These are phyloP conservation scores for Sturmia bella DNA, from an alignment of 2,888 invertebrate species.

Conservation along the genomic window DNA sequence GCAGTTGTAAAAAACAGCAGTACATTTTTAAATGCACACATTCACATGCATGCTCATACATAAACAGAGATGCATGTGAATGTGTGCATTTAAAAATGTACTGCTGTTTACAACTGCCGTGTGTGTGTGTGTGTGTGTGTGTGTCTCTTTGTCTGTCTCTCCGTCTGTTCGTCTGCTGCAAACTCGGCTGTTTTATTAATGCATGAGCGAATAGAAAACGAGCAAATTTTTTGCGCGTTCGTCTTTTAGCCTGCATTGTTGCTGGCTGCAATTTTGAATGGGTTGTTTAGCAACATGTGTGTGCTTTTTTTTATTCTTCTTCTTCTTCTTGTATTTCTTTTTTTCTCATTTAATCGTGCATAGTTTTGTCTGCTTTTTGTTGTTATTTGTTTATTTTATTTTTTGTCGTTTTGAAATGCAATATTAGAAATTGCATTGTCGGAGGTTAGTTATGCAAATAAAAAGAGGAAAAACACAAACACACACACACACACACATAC, in stretches of 20 bases:
- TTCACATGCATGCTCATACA: too few relatives aligned
- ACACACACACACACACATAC: too few relatives aligned
- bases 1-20: constrained; percentile 19
- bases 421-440: constrained; percentile 74
- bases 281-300: constrained; percentile 65
- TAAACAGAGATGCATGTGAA: too few relatives aligned
- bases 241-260: constrained; percentile 22
- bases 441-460: constrained; percentile 76
- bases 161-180: constrained; percentile 32
- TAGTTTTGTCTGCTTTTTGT: constrained; percentile 28
- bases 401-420: constrained; percentile 44
- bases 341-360: constrained; percentile 38
- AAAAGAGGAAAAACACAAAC: not conserved
- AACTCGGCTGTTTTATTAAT: constrained; percentile 16
- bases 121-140: not conserved
- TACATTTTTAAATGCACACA: constrained; percentile 5
- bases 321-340: too few relatives aligned
- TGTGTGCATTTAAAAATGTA: too few relatives aligned
- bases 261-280: constrained; percentile 38
- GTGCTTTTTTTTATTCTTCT: constrained; percentile 17
- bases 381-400: not conserved
- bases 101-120: not conserved
- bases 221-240: constrained; percentile 10
- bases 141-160: constrained; percentile 22
- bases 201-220: constrained; percentile 28